Conservation (phyloP, 2,113 vertebrate species). For the Narcine bancroftii region DNA sequence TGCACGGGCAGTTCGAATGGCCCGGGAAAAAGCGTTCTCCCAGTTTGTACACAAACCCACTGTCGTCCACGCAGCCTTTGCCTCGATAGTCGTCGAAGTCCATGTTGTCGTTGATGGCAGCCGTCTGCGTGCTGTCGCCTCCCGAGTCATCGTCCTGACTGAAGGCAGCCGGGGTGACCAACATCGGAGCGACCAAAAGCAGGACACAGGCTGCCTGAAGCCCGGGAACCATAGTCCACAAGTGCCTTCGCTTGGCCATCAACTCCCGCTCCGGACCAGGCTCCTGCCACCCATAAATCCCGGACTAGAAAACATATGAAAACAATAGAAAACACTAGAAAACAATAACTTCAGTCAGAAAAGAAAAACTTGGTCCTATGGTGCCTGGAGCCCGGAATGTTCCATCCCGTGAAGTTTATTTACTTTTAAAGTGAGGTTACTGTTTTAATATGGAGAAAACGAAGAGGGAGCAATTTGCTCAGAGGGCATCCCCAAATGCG, state of each 20-base stretch:
- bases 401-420: not conserved
- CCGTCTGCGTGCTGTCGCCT: conserved; percentile 79
- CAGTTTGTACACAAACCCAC: conserved; percentile 95
- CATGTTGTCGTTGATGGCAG: conserved; percentile 74
- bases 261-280: not conserved
- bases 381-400: not conserved
- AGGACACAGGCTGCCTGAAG: conserved; percentile 73
- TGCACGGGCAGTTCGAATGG: conserved; percentile 95
- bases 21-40: conserved; percentile 96
- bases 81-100: conserved; percentile 97
- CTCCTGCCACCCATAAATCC: not conserved
- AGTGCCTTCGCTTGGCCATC: not conserved
- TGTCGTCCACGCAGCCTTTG: conserved; percentile 97
- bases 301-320: not conserved
- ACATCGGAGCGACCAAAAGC: conserved; percentile 69
- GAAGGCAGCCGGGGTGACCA: conserved; percentile 72
- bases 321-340: too few relatives aligned
- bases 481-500: not conserved
- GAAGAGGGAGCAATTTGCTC: not conserved
- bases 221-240: conserved; percentile 76
- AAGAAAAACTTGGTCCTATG: not conserved
- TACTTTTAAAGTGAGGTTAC: too few relatives aligned
- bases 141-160: conserved; percentile 82
- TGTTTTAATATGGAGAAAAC: not conserved
- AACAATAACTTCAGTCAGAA: not conserved